Evolutionary conservation across 2,113 vertebrate genomes (phyloP), one percentile per base, ranked within the genome.

Genomic region (Chitala chitala): DNA sequence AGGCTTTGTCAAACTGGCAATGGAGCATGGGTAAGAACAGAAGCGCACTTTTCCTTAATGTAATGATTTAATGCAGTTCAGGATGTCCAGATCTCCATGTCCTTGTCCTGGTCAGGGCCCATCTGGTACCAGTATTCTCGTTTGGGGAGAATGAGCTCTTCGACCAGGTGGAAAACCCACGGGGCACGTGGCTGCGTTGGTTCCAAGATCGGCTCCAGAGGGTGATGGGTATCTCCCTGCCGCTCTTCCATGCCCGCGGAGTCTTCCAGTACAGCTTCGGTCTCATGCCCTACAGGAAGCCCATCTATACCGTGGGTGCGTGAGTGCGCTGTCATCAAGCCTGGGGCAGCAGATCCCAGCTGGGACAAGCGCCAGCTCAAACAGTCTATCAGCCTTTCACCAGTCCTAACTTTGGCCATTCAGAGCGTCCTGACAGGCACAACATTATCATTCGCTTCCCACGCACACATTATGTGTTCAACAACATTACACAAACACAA

Each of bases 241-340:
- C 95, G 0, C 89, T 98, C 5, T 98, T 98, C 82, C 94, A 96
- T 0, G 96, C 94, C 0, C 90, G 94, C 2, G 96, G 96, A 0
- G 12, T 99, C 78, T 99, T 98, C 84, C 96, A 98, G 87, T 97
- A 98, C 83, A 96, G 87, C 78, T 95, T 98, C 0, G 96, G 97
- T 10, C 40, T 96, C 1, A 38, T 99, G 0, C 97, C 96, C 0
- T 95, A 95, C 86, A 89, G 95, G 46, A 90, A 83, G 72, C 93
- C 94, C 4, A 91, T 99, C 84, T 80, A 42, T 73, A 96, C 95
- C 0, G 82, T 98, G 31, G 94, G 96, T 98, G 77, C 92, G 96
- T 91, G 68, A 33, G 38, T 6, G 13, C 6, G 20, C 64, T 44
- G 64, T 8, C 38, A 5, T 2, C 36, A 38, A 1, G 20, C 36